These are phyloP conservation scores for Erethizon dorsatum DNA, from an alignment of 2,797 vertebrate species.

Conservation along the genomic window DNA sequence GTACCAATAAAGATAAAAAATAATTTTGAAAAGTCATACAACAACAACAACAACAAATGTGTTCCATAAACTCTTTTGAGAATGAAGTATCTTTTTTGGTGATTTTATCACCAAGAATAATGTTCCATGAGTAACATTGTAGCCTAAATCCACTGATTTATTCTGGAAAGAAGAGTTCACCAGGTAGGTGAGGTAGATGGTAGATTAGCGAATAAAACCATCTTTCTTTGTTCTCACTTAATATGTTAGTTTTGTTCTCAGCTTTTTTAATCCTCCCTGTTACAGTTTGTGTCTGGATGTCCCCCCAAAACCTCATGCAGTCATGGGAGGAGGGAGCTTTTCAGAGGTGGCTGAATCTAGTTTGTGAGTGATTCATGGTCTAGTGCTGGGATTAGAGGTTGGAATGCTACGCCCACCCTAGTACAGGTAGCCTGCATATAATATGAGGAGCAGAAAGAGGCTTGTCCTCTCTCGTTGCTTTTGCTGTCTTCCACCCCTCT, in stretches of 20 bases:
- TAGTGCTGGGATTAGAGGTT: background rate
- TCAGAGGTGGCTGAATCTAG: background rate
- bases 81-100: background rate
- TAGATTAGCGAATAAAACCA: background rate
- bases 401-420: background rate
- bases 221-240: background rate
- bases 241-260: background rate
- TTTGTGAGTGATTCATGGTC: background rate
- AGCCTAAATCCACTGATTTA: background rate
- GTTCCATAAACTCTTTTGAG: conserved; percentile 13
- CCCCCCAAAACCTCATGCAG: background rate
- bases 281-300: background rate
- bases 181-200: background rate
- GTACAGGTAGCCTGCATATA: background rate
- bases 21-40: background rate
- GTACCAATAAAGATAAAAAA: background rate
- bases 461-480: too few species aligned
- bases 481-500: too few species aligned
- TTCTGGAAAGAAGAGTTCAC: background rate
- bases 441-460: too few species aligned
- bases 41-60: background rate
- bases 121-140: background rate
- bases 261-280: background rate
- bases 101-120: background rate
- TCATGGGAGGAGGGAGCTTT: too few species aligned